Evolutionary conservation across 2,797 vertebrate genomes (phyloP).

Genomic region (Acestrorhynchus altus): DNA sequence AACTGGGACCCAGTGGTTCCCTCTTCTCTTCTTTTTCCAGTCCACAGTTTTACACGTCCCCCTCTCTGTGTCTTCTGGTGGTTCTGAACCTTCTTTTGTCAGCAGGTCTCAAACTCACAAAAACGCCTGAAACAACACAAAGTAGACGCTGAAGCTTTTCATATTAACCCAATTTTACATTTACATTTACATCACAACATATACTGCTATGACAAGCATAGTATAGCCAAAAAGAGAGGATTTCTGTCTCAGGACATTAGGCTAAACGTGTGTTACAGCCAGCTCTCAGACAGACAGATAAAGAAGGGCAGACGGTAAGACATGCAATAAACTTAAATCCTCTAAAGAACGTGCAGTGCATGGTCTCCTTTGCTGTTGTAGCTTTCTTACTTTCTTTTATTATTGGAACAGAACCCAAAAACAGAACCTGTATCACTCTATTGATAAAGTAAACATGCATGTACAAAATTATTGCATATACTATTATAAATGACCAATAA

Average conservation of each 20-base stretch:
- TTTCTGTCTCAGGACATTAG: constrained; percentile 7
- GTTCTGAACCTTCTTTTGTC: constrained; percentile 16
- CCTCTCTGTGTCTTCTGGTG: constrained; percentile 1
- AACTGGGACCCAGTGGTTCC: too few species aligned
- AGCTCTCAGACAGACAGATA: constrained; percentile 8
- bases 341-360: not conserved
- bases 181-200: too few species aligned
- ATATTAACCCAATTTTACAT: not conserved
- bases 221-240: not conserved
- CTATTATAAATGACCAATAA: too few species aligned
- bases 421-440: not conserved
- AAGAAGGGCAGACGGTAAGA: constrained; percentile 6
- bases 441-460: not conserved
- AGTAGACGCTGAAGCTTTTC: too few species aligned
- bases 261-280: constrained; percentile 1
- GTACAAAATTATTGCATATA: not conserved
- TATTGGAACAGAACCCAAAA: not conserved
- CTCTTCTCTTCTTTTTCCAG: not conserved
- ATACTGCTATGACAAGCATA: not conserved
- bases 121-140: constrained; percentile 1
- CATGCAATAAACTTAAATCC: constrained; percentile 3
- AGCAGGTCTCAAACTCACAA: not conserved
- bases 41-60: not conserved
- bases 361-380: not conserved
- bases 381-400: not conserved